phyloP scores from a whole-genome alignment of 1,140 invertebrate species.

The Maniola jurtina region DNA sequence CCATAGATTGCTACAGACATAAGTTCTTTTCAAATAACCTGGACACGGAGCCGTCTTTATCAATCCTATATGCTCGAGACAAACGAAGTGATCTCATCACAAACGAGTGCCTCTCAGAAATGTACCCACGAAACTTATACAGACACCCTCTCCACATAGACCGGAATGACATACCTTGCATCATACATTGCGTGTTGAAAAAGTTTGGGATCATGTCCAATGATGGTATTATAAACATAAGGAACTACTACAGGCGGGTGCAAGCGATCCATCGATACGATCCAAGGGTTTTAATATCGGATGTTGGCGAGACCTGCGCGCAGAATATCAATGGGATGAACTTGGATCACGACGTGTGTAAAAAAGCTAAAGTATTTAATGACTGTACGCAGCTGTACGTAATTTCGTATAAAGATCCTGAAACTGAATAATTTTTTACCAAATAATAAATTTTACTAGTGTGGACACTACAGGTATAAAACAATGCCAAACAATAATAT shows the following conservation, averaged over 20 bases:
- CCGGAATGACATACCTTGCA: slow-evolving; percentile 65
- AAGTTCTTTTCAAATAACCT: slow-evolving; percentile 56
- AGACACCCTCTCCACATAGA: slow-evolving; percentile 64
- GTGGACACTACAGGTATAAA: neutral
- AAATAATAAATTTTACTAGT: slow-evolving; percentile 21
- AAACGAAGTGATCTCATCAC: slow-evolving; percentile 60
- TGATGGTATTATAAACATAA: slow-evolving; percentile 64
- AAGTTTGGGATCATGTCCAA: slow-evolving; percentile 72
- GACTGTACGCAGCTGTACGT: slow-evolving; percentile 72
- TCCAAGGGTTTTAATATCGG: slow-evolving; percentile 67
- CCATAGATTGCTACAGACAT: slow-evolving; percentile 41
- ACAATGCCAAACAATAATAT: no score
- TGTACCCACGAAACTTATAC: slow-evolving; percentile 69
- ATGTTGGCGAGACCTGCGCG: slow-evolving; percentile 68
- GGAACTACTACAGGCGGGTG: slow-evolving; percentile 65
- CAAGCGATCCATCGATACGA: slow-evolving; percentile 67
- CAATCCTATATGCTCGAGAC: slow-evolving; percentile 64
- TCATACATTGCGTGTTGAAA: slow-evolving; percentile 69
- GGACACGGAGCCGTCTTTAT: slow-evolving; percentile 60
- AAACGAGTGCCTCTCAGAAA: slow-evolving; percentile 61
- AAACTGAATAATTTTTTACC: slow-evolving; percentile 35
- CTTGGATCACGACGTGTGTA: slow-evolving; percentile 67
- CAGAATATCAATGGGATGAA: slow-evolving; percentile 70
- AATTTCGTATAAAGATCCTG: slow-evolving; percentile 56
- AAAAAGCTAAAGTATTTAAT: slow-evolving; percentile 71